phyloP scores from a whole-genome alignment of 2,888 invertebrate species.

The Gymnocheta viridis region DNA sequence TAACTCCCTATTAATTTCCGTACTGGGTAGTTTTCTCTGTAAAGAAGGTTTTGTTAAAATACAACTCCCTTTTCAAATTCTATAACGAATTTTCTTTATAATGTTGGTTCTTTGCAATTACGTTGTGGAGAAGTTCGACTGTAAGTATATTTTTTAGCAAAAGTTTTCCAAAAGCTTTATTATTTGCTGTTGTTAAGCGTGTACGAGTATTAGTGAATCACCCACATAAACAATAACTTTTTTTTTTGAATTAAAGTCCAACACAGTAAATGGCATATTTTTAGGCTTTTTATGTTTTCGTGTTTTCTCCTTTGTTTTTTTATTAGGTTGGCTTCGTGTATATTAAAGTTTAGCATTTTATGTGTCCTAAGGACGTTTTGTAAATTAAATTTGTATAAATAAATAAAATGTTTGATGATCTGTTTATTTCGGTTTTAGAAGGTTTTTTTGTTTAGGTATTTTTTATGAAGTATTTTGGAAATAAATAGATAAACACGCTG shows the following conservation, averaged over 20 bases:
- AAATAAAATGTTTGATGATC: slow-evolving; percentile 27
- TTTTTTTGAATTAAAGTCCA: neutral
- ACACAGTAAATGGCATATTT: slow-evolving; percentile 29
- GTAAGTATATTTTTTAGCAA: neutral
- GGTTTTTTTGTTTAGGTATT: neutral
- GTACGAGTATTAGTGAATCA: neutral
- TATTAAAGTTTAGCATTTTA: slow-evolving; percentile 16
- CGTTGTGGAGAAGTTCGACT: too few relatives aligned
- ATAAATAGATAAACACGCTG: neutral
- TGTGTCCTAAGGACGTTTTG: slow-evolving; percentile 11
- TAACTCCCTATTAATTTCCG: too few relatives aligned
- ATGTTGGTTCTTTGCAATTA: too few relatives aligned
- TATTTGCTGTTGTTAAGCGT: neutral
- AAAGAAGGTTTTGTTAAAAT: too few relatives aligned
- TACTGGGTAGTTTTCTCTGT: too few relatives aligned
- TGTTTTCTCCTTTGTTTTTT: neutral
- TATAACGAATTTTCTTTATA: too few relatives aligned
- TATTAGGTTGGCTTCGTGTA: slow-evolving; percentile 7
- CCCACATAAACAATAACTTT: neutral
- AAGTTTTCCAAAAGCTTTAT: slow-evolving; percentile 1
- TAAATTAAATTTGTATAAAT: slow-evolving; percentile 29
- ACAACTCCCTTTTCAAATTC: too few relatives aligned
- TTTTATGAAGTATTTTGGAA: neutral
- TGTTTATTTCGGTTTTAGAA: slow-evolving; percentile 5
- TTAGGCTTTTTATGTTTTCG: slow-evolving; percentile 35